Percentiles rank a stretch among this genome's conserved stretches.
Conservation (phyloP, 2,888 invertebrate genomes). For the Zaprionus obscuricornis region DNA sequence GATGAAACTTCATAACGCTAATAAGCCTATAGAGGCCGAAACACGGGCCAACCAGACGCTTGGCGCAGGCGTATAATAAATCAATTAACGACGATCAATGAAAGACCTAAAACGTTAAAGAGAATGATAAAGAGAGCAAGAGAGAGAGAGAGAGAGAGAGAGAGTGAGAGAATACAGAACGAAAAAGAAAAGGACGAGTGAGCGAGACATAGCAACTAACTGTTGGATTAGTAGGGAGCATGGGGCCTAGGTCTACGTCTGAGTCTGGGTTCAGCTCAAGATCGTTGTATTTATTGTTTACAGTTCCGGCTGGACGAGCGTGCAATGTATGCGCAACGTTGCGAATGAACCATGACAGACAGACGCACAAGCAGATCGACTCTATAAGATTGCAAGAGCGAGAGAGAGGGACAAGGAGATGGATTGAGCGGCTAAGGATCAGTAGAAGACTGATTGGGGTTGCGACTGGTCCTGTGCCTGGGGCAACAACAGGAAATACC, state of each 20-base stretch:
- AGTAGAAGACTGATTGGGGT: slow-evolving; percentile 26
- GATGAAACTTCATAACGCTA: slow-evolving; percentile 74
- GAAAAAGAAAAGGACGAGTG: slow-evolving; percentile 1
- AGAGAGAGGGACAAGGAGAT: neutral
- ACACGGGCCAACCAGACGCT: slow-evolving; percentile 41
- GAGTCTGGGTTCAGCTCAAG: slow-evolving; percentile 8
- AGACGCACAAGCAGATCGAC: neutral
- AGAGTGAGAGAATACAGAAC: slow-evolving; percentile 32
- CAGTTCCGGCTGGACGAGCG: slow-evolving; percentile 80
- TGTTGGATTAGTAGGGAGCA: slow-evolving; percentile 41
- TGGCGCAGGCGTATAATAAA: slow-evolving; percentile 74
- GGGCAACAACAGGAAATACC: slow-evolving; percentile 47
- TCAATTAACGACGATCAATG: slow-evolving; percentile 64
- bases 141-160: neutral
- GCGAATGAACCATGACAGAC: slow-evolving; percentile 46
- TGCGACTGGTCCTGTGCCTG: neutral
- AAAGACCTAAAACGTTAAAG: slow-evolving; percentile 9
- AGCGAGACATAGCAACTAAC: slow-evolving; percentile 3
- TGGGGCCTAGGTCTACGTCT: slow-evolving; percentile 12
- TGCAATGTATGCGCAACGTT: slow-evolving; percentile 46
- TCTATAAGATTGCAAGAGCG: too few species aligned
- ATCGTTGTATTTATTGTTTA: slow-evolving; percentile 78
- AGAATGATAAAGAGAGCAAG: slow-evolving; percentile 14
- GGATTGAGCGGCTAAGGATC: slow-evolving; percentile 21
- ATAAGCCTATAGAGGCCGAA: slow-evolving; percentile 57